These are phyloP conservation scores for Tetragnatha versicolor DNA, from an alignment of 1,140 invertebrate genomes.

Conservation along the genomic window DNA sequence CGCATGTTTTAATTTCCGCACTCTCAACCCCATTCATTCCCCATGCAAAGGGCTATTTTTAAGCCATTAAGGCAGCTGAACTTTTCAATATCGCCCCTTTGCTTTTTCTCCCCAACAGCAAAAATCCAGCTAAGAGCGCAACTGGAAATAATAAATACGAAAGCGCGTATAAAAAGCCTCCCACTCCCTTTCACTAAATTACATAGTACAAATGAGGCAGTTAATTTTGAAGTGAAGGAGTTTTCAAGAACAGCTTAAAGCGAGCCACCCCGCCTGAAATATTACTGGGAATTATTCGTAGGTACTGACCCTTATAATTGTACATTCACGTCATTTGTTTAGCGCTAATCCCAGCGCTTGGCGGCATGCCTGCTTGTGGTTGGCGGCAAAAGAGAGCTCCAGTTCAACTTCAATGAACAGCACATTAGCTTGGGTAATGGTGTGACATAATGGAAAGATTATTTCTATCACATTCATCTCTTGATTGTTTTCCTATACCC, in stretches of 20 bases:
- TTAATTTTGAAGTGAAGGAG: conserved; percentile 48
- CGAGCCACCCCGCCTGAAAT: conserved; percentile 26
- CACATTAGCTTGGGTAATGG: conserved; percentile 47
- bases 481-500: conserved; percentile 55
- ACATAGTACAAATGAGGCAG: conserved; percentile 50
- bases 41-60: conserved; percentile 28
- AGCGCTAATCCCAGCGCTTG: conserved; percentile 52
- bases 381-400: not conserved
- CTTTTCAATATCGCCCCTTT: not conserved
- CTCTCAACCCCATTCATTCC: too few relatives aligned
- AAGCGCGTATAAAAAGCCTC: too few relatives aligned
- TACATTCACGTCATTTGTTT: conserved; percentile 55
- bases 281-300: conserved; percentile 53
- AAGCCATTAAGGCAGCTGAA: conserved; percentile 32
- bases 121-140: not conserved
- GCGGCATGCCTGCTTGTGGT: conserved; percentile 49
- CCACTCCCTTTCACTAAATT: conserved; percentile 42
- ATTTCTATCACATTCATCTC: conserved; percentile 55
- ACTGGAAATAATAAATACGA: not conserved
- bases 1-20: too few relatives aligned
- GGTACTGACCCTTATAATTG: conserved; percentile 55
- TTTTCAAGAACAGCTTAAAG: conserved; percentile 48
- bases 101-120: conserved; percentile 12
- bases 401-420: conserved; percentile 35
- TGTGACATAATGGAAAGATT: conserved; percentile 54